phyloP scores from a whole-genome alignment of 2,888 invertebrate genomes.

The Melieria crassipennis region DNA sequence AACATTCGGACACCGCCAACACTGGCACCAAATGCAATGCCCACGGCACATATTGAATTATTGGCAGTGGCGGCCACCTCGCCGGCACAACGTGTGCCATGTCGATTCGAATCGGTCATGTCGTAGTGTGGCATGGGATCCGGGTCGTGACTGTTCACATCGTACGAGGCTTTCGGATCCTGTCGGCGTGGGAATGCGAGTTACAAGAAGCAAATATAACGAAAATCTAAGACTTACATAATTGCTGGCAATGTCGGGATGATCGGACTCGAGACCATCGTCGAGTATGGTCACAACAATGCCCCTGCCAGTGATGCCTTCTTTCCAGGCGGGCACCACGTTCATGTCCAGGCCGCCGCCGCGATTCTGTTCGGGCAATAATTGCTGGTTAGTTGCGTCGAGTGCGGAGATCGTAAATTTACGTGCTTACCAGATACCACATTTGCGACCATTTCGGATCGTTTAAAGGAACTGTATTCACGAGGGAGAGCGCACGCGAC shows the following conservation, averaged over 20 bases:
- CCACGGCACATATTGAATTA: slow-evolving; percentile 95
- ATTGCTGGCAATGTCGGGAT: slow-evolving; percentile 90
- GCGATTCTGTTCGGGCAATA: slow-evolving; percentile 73
- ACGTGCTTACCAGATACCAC: slow-evolving; percentile 93
- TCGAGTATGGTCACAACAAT: slow-evolving; percentile 97
- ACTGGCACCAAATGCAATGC: slow-evolving; percentile 93
- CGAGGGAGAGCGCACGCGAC: slow-evolving; percentile 52
- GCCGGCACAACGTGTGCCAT: slow-evolving; percentile 95
- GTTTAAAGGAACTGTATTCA: slow-evolving; percentile 69
- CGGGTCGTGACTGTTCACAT: slow-evolving; percentile 94
- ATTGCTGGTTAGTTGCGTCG: background rate
- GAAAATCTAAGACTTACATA: slow-evolving; percentile 78
- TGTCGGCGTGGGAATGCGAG: slow-evolving; percentile 58
- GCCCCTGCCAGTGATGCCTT: slow-evolving; percentile 92
- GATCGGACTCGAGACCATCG: slow-evolving; percentile 95
- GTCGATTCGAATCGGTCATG: slow-evolving; percentile 94
- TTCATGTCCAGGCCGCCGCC: slow-evolving; percentile 96
- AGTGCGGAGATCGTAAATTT: background rate
- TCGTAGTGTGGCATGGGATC: slow-evolving; percentile 99
- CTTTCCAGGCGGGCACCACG: slow-evolving; percentile 93
- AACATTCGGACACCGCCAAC: slow-evolving; percentile 98
- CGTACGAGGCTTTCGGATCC: slow-evolving; percentile 96
- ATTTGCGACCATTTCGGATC: slow-evolving; percentile 94
- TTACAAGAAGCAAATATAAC: background rate
- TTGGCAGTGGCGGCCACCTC: slow-evolving; percentile 98